These are phyloP conservation scores for Apogon talboti DNA, from an alignment of 2,797 vertebrate genomes.

Conservation along the genomic window DNA sequence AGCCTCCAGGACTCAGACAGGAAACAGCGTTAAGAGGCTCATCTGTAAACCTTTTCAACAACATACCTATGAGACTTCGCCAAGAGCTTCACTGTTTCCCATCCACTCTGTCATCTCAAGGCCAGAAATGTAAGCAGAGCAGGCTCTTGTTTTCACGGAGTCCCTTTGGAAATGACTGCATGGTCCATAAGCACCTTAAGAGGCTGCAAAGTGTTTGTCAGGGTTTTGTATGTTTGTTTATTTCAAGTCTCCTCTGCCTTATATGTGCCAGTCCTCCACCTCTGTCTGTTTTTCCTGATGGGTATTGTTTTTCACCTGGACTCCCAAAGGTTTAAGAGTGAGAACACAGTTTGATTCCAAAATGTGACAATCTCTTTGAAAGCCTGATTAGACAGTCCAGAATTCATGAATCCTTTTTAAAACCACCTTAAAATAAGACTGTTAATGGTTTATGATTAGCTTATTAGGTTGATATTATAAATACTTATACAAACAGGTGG, in stretches of 20 bases:
- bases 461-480: too few species aligned
- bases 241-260: not conserved
- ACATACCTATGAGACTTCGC: conserved; percentile 25
- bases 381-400: not conserved
- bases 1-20: not conserved
- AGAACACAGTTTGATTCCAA: too few species aligned
- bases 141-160: not conserved
- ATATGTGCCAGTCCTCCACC: too few species aligned
- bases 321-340: not conserved
- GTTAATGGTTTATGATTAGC: too few species aligned
- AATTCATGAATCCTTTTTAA: not conserved
- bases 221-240: not conserved
- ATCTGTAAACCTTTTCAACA: conserved; percentile 29
- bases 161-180: conserved; percentile 1
- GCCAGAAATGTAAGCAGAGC: not conserved
- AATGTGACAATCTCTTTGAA: too few species aligned
- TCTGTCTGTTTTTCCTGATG: not conserved
- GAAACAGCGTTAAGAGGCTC: conserved; percentile 14
- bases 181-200: conserved; percentile 6
- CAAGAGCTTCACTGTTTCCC: conserved; percentile 21
- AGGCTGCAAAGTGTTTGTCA: conserved; percentile 2
- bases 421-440: too few species aligned
- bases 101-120: conserved; percentile 5
- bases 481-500: too few species aligned
- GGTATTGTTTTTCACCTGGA: not conserved